These are phyloP conservation scores for Danio albolineatus DNA, from an alignment of 2,797 vertebrate genomes.

Conservation along the genomic window DNA sequence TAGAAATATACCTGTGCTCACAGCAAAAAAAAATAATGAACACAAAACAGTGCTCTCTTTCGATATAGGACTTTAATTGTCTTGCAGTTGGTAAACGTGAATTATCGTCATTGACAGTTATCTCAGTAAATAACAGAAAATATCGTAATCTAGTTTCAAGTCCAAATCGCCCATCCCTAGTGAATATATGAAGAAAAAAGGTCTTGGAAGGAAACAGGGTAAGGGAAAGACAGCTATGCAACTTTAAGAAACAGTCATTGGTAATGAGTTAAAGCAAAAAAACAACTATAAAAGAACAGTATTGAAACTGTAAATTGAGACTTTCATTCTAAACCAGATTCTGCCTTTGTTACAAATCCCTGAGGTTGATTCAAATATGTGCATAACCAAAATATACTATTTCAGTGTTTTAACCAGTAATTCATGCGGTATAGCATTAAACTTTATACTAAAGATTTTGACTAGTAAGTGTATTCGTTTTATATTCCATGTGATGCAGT, in stretches of 20 bases:
- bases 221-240: conserved; percentile 5
- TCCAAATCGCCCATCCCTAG: too few relatives aligned
- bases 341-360: not conserved
- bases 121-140: too few relatives aligned
- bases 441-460: conserved; percentile 32
- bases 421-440: conserved; percentile 36
- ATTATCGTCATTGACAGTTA: too few relatives aligned
- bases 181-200: not conserved
- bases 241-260: not conserved
- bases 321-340: not conserved
- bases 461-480: conserved; percentile 33
- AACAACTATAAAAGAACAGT: not conserved
- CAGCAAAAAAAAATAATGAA: too few relatives aligned
- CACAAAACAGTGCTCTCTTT: too few relatives aligned
- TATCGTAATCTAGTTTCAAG: too few relatives aligned
- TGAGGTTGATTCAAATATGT: not conserved
- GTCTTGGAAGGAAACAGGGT: not conserved
- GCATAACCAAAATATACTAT: too few relatives aligned
- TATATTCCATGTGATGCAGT: conserved; percentile 40
- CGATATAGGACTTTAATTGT: too few relatives aligned
- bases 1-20: too few relatives aligned
- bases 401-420: not conserved
- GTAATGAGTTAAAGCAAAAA: not conserved
- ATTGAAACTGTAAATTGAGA: not conserved
- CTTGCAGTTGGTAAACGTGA: too few relatives aligned